Percentiles rank a stretch among this genome's conserved stretches.
These are phyloP conservation scores for Macrobrachium nipponense DNA, from an alignment of 1,140 invertebrate species.

Conservation along the genomic window DNA sequence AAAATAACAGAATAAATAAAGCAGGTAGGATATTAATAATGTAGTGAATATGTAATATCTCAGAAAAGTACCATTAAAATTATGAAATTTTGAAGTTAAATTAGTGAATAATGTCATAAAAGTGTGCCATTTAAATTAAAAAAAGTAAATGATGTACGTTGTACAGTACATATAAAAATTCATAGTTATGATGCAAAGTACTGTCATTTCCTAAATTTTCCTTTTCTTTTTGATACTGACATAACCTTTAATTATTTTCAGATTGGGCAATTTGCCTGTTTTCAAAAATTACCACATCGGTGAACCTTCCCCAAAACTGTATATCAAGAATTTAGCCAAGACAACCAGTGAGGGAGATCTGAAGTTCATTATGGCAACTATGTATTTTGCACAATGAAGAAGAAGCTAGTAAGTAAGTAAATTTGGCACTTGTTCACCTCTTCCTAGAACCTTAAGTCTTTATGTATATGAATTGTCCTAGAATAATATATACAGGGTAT, in stretches of 20 bases:
- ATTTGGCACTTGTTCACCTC: slow-evolving; percentile 18
- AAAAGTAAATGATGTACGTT: no score
- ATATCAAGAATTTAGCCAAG: slow-evolving; percentile 93
- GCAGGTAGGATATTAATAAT: slow-evolving; percentile 70
- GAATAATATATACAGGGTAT: background rate
- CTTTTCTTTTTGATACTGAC: background rate
- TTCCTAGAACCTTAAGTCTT: background rate
- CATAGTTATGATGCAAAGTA: no score
- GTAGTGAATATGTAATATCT: background rate
- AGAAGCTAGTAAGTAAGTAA: slow-evolving; percentile 71
- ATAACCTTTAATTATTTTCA: slow-evolving; percentile 65
- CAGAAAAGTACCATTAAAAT: background rate
- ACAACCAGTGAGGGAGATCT: slow-evolving; percentile 81
- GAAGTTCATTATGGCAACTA: slow-evolving; percentile 83
- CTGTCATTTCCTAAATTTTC: background rate
- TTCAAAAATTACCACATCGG: slow-evolving; percentile 90
- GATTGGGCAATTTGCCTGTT: slow-evolving; percentile 83
- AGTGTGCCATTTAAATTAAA: no score
- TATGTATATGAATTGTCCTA: background rate
- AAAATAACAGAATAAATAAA: slow-evolving; percentile 77
- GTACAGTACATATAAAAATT: no score
- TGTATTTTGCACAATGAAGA: slow-evolving; percentile 70
- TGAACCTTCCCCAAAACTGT: slow-evolving; percentile 83
- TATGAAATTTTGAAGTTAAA: background rate
- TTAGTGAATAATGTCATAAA: background rate